phyloP scores from a whole-genome alignment of 2,888 invertebrate genomes.

The Altica lythri region DNA sequence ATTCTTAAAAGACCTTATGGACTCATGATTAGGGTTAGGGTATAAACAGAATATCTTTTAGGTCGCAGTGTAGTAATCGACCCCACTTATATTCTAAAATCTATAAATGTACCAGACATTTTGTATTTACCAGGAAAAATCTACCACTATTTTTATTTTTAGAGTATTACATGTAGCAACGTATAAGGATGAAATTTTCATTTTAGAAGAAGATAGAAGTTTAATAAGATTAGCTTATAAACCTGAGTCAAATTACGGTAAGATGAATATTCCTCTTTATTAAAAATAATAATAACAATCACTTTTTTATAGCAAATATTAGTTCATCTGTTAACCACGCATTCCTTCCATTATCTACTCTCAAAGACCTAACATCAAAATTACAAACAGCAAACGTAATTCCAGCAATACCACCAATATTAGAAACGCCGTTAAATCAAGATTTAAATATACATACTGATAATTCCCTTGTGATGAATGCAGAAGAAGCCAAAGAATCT shows the following conservation, averaged over 20 bases:
- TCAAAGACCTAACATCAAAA: constrained; percentile 52
- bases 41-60: no score
- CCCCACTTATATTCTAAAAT: no score
- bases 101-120: no score
- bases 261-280: constrained; percentile 36
- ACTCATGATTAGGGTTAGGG: no score
- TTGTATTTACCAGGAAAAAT: no score
- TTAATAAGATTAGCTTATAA: constrained; percentile 75
- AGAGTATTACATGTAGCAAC: constrained; percentile 67
- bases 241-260: constrained; percentile 65
- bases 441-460: constrained; percentile 55
- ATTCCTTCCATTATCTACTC: constrained; percentile 44
- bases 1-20: no score
- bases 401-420: constrained; percentile 47
- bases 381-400: constrained; percentile 51
- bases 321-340: constrained; percentile 26
- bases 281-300: background rate
- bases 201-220: constrained; percentile 79
- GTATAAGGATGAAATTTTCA: constrained; percentile 76
- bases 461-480: constrained; percentile 61
- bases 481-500: constrained; percentile 79
- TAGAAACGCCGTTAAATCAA: constrained; percentile 41
- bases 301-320: constrained; percentile 19
- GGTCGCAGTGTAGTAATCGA: no score
- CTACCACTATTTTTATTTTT: no score